These are phyloP conservation scores for Phenacoccus solenopsis DNA, from an alignment of 1,140 invertebrate species.

Conservation along the genomic window DNA sequence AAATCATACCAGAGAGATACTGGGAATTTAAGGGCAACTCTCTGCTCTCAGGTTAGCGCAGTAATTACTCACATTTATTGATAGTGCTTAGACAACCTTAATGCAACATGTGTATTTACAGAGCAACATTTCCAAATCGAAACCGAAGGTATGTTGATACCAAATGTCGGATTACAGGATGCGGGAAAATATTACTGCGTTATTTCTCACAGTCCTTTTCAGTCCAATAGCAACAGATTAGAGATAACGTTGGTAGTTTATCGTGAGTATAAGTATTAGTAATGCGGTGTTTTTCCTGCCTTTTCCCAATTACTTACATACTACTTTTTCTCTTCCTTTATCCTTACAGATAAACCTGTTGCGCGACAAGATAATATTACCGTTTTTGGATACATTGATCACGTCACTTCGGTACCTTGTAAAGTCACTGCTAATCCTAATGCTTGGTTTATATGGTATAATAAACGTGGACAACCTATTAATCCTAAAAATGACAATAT, in stretches of 20 bases:
- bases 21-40: slow-evolving; percentile 4
- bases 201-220: background rate
- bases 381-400: background rate
- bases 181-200: slow-evolving; percentile 7
- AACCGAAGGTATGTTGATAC: background rate
- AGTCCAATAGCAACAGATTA: background rate
- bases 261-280: background rate
- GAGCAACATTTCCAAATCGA: background rate
- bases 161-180: background rate
- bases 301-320: no score
- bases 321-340: background rate
- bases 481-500: slow-evolving; percentile 6
- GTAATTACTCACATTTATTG: background rate
- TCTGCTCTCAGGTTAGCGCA: background rate
- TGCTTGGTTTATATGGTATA: background rate
- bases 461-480: background rate
- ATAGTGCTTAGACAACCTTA: background rate
- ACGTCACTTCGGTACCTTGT: background rate
- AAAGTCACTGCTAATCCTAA: background rate
- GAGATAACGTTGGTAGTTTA: slow-evolving; percentile 8
- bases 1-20: background rate
- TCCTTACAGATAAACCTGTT: background rate
- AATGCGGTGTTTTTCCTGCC: no score
- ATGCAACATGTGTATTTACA: background rate
- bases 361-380: background rate